Base-by-base conservation (phyloP, 2,797 vertebrate genomes). In the Tolypeutes matacus region DNA sequence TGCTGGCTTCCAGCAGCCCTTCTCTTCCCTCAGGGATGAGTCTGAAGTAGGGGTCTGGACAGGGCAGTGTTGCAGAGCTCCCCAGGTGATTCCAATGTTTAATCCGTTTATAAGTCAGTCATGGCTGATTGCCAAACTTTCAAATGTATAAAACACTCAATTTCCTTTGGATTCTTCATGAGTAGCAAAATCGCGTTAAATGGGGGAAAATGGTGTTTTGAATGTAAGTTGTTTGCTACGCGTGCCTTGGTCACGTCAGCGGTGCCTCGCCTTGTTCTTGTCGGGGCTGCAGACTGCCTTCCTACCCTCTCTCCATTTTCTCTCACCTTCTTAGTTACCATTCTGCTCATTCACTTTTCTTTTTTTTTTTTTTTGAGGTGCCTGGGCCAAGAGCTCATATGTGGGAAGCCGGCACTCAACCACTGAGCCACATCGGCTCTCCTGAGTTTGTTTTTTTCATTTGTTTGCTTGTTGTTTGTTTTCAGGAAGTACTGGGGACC, bases 1-100 rank as follows among this genome's bases (percentile, higher is more conserved):
- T 11, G 11, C 29, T 1, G 7, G 4, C 34, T 29, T 51, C 23
- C 11, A 13, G 53, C 21, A 0, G 0, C 11, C 58, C 8, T 23
- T 70, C 2, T 49, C 21, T 73, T 1, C 42, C 31, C 73, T 51
- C 29, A 9, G 29, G 62, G 29, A 65, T 17, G 64, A 65, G 5
- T 13, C 34, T 31, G 39, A 53, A 15, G 51, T 53, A 2, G 9
- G 34, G 20, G 6, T 8, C 15, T 21, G 39, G 39, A 65, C 6
- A 65, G 34, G 8, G 53, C 17, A 39, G 25, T 56, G 42, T 53
- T 36, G 51, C 49, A 72, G 69, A 36, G 53, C 27, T 89, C 29
- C 23, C 27, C 25, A n/a, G 20, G 13, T 73, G 65, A 82, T 36
- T 73, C 25, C 60, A 49, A 8, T 34, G 20, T 65, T 42, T 53